Evolutionary conservation across 2,888 invertebrate species (phyloP).

Genomic region (Perizoma flavofasciatum): DNA sequence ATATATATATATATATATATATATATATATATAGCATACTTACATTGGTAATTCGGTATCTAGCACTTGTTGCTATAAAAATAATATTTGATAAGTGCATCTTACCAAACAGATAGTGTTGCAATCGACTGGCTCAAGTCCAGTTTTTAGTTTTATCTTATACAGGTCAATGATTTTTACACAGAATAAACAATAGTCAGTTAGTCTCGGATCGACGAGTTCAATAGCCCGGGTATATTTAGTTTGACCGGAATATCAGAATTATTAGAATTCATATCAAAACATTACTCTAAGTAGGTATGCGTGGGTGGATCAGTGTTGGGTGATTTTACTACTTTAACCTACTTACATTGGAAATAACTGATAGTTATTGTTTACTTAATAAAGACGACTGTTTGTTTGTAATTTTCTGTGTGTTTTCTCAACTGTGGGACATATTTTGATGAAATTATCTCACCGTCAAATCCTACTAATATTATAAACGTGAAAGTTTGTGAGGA

Average conservation of each 20-base stretch:
- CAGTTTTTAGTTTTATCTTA: conserved; percentile 60
- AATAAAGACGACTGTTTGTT: neutral
- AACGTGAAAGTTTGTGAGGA: no score
- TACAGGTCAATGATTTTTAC: conserved; percentile 59
- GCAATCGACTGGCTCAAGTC: conserved; percentile 50
- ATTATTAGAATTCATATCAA: conserved; percentile 34
- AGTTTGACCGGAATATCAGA: conserved; percentile 52
- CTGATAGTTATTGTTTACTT: conserved; percentile 1
- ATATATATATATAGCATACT: no score
- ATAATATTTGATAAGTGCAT: conserved; percentile 26
- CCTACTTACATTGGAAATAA: conserved; percentile 14
- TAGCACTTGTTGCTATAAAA: conserved; percentile 17
- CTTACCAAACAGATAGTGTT: conserved; percentile 36
- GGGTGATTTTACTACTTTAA: conserved; percentile 8
- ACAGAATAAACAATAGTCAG: conserved; percentile 22
- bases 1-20: no score
- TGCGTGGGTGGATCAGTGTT: conserved; percentile 24
- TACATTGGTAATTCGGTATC: neutral
- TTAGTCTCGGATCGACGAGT: conserved; percentile 42
- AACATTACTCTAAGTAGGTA: conserved; percentile 29
- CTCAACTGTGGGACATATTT: no score
- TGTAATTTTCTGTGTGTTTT: no score
- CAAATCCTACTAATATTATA: no score
- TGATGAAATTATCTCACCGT: no score
- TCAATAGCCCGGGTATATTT: conserved; percentile 58